Evolutionary conservation across 2,888 invertebrate genomes (phyloP).

Genomic region (Philhelius pedissequus): DNA sequence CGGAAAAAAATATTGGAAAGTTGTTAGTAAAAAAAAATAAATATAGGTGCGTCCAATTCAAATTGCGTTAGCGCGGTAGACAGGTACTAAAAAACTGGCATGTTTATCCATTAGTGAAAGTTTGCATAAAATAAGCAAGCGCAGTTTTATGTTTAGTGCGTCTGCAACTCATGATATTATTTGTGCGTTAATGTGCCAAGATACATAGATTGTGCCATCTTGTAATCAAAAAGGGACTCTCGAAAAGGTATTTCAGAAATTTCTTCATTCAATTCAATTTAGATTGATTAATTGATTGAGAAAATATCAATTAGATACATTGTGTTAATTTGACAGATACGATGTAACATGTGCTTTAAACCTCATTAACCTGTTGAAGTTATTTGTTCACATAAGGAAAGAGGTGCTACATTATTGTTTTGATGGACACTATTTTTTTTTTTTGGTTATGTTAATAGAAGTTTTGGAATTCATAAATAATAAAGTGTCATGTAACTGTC

Average conservation of each 20-base stretch:
- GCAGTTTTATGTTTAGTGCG: not conserved
- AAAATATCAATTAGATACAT: constrained; percentile 21
- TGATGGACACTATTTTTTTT: not conserved
- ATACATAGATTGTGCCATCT: not conserved
- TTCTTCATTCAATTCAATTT: constrained; percentile 16
- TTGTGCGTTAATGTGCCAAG: constrained; percentile 39
- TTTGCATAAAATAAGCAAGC: constrained; percentile 7
- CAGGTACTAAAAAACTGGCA: constrained; percentile 25
- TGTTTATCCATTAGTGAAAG: constrained; percentile 54
- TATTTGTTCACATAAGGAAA: not conserved
- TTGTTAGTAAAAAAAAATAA: constrained; percentile 46
- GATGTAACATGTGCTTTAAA: not conserved
- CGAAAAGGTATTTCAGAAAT: constrained; percentile 29
- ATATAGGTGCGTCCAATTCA: constrained; percentile 62
- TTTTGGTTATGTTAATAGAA: not conserved
- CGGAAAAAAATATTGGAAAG: constrained; percentile 52
- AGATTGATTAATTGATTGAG: constrained; percentile 34
- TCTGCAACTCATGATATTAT: constrained; percentile 23
- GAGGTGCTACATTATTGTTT: not conserved
- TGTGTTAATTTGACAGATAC: constrained; percentile 35
- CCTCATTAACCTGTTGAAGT: not conserved
- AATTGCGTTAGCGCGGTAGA: constrained; percentile 47
- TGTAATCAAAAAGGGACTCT: constrained; percentile 48
- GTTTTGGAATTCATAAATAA: not conserved
- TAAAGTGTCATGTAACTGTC: not conserved